A percentile compares a stretch with the other conserved stretches of the same genome.
Conservation (phyloP, 2,888 invertebrate genomes). For the Chelonus formosanus region DNA sequence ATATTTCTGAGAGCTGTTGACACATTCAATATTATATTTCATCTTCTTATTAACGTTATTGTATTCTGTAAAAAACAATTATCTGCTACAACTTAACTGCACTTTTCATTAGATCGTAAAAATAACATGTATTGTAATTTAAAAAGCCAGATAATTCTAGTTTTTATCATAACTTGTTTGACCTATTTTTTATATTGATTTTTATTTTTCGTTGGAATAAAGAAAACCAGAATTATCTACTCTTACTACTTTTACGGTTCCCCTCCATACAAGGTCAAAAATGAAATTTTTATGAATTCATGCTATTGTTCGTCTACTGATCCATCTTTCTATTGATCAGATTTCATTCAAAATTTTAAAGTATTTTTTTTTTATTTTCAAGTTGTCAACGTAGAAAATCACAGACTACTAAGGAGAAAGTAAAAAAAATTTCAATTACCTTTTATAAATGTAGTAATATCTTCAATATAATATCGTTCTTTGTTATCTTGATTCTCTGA, state of each 20-base stretch:
- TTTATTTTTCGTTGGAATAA: too few species aligned
- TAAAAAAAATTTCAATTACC: conserved; percentile 40
- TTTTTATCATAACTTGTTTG: too few species aligned
- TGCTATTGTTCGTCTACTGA: background rate
- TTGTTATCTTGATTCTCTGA: conserved; percentile 37
- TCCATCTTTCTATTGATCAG: too few species aligned
- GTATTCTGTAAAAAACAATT: conserved; percentile 44
- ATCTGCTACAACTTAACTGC: background rate
- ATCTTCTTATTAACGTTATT: conserved; percentile 35
- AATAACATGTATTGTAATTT: too few species aligned
- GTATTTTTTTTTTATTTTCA: background rate
- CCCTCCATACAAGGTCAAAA: background rate
- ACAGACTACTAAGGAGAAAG: too few species aligned
- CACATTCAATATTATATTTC: conserved; percentile 45
- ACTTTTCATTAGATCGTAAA: too few species aligned
- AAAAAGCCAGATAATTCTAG: too few species aligned
- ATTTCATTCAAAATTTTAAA: too few species aligned
- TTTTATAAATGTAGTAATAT: conserved; percentile 45
- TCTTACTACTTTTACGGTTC: too few species aligned
- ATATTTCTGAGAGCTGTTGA: background rate
- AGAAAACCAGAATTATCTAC: too few species aligned
- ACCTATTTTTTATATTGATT: too few species aligned
- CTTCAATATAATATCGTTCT: conserved; percentile 43
- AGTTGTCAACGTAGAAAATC: background rate
- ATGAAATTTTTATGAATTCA: background rate